phyloP scores from a whole-genome alignment of 2,888 invertebrate species.

The Germaria angustata region DNA sequence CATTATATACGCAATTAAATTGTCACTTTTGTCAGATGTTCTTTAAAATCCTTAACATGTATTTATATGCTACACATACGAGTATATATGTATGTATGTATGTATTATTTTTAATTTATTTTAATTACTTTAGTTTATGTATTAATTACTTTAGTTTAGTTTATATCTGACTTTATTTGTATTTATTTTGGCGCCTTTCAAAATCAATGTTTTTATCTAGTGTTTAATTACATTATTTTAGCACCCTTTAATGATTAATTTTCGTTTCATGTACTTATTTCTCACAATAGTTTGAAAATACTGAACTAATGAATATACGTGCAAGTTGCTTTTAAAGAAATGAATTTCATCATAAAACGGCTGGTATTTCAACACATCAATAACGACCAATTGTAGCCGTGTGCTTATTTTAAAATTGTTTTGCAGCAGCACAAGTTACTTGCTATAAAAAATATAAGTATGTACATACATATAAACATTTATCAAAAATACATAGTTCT shows the following conservation, averaged over 20 bases:
- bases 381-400: constrained; percentile 17
- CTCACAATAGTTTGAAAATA: constrained; percentile 5
- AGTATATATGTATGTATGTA: not conserved
- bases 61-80: too few relatives aligned
- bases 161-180: not conserved
- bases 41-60: too few relatives aligned
- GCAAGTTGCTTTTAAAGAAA: constrained; percentile 44
- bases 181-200: not conserved
- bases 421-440: not conserved
- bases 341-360: constrained; percentile 74
- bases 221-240: not conserved
- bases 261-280: not conserved
- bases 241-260: not conserved
- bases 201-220: not conserved
- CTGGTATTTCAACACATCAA: constrained; percentile 72
- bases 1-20: too few relatives aligned
- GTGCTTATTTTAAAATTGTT: not conserved
- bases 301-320: not conserved
- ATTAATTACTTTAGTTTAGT: not conserved
- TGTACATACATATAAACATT: too few relatives aligned
- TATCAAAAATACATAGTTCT: not conserved
- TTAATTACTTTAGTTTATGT: not conserved
- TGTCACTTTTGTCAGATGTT: too few relatives aligned
- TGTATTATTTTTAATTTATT: not conserved
- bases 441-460: too few relatives aligned